Base-by-base conservation (phyloP, 2,888 invertebrate species). In the Chrysotoxum bicinctum region DNA sequence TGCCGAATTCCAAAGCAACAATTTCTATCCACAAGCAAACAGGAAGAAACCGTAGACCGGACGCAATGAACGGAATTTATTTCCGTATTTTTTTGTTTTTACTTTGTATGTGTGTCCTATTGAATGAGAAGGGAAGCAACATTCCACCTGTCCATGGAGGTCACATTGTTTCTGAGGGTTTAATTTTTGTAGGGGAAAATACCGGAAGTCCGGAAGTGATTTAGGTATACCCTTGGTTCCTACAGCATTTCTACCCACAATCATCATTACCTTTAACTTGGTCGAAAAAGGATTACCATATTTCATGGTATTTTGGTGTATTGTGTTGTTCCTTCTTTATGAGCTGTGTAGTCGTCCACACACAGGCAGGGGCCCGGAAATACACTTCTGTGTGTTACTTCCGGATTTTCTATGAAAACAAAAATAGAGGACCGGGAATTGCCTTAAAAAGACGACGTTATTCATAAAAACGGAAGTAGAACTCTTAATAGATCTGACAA, bases 131-230 rank as follows among this genome's bases (percentile, higher is more conserved):
- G 64, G 74, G 40, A 66, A 84, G 68, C 68, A 73, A 70, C 54
- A 76, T 76, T 84, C 54, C 84, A 84, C 84, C 84, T 84, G 84
- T 79, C 62, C 3, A 56, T 78, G 56, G 43, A 77, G 76, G 66
- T 73, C 70, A 32, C 10, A 62, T 66, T 58, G 32, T 66, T 45
- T 40, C 40, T 37, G 12, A 48, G 56, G 32, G 26, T 32, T 52
- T 62, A 14, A 54, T 54, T 19, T 62, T 26, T 19, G 43, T 10
- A 66, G 70, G 56, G 60, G 37, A 40, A 84, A 84, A 88, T 89
- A 88, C 89, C 90, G 90, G 90, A 90, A 90, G 90, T 90, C 89
- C 90, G 90, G 90, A 90, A 90, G 90, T 90, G 90, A 90, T 90
- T 90, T 90, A 90, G 88, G 89, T 88, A 88, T 72, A 35, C 70